Base-by-base conservation (phyloP, 2,113 vertebrate genomes). In the Benitochromis conjunctus region DNA sequence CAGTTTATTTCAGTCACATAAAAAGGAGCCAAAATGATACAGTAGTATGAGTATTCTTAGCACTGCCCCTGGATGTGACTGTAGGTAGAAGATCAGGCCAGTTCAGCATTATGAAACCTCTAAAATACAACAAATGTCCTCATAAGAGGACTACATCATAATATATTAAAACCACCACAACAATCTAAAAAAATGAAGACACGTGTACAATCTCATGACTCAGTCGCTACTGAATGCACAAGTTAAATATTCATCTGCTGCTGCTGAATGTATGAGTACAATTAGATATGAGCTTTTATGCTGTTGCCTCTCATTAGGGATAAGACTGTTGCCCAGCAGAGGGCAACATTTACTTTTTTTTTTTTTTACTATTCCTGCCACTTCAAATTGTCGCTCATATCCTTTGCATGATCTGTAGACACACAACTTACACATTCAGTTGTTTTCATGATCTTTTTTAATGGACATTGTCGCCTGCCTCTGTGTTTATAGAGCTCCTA, bases 271-370 rank as follows among this genome's bases (percentile, higher is more conserved):
- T 51, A 7, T 9, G 5, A 41, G 18, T 80, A 7, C 18, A 79
- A 66, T 24, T 14, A 55, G 18, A 79, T 11, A n/a, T 60, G 5
- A 34, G 9, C 21, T 21, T 10, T 12, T 76, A 46, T 41, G 19
- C 13, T 80, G 9, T 76, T 85, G 31, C 4, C 43, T 83, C 7
- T 81, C 60, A 29, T 43, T 14, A 18, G 60, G 19, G 31, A 24
- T 56, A 3, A 79, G 26, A 51, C 12, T 4, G 14, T 10, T 81
- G 89, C 83, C 90, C 95, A 95, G 91, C 86, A 96, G 95, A 93
- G 94, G 95, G 95, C 94, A 94, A 85, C 54, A 69, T 79, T 74
- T 71, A 43, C 24, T 62, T 69, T 53, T 31, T 78, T 18, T 10
- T 55, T 60, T 41, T 31, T 80, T 21, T 9, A 71, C 21, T 51